A percentile compares a stretch with the other conserved stretches of the same genome.
Evolutionary conservation across 2,113 vertebrate genomes (phyloP).

Genomic region (Ondatra zibethicus): DNA sequence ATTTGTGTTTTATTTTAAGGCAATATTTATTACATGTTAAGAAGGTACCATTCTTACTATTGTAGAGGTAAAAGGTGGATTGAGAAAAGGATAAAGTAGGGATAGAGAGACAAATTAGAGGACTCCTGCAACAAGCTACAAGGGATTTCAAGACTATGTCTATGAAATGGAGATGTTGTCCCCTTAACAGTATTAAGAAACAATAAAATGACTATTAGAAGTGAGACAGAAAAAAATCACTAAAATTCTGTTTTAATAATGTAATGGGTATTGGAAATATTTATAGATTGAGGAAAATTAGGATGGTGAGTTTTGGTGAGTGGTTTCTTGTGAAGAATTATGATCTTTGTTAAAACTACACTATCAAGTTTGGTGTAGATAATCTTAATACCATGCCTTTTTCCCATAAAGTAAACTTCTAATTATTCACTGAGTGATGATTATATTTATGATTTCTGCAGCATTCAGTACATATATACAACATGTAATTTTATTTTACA

Average conservation of each 20-base stretch:
- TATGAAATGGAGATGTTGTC: neutral
- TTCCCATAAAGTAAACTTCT: conserved; percentile 27
- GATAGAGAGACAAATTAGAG: neutral
- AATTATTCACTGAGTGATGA: neutral
- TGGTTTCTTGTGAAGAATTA: neutral
- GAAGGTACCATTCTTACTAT: neutral
- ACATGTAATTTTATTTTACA: neutral
- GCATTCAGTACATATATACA: neutral
- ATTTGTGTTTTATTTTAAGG: neutral
- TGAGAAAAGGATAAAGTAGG: neutral
- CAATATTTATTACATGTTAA: neutral
- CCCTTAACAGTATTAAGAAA: neutral
- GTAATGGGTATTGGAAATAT: neutral
- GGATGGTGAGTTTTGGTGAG: neutral
- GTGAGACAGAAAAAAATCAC: neutral
- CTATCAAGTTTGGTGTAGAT: neutral
- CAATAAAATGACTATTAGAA: neutral
- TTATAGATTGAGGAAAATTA: neutral
- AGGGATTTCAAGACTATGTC: neutral
- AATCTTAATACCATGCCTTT: neutral
- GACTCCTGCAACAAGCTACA: neutral
- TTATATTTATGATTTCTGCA: neutral
- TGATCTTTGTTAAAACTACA: neutral
- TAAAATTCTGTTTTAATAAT: neutral
- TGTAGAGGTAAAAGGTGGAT: neutral